Base-by-base conservation (phyloP, 2,797 vertebrate species). In the Botia almorhae region DNA sequence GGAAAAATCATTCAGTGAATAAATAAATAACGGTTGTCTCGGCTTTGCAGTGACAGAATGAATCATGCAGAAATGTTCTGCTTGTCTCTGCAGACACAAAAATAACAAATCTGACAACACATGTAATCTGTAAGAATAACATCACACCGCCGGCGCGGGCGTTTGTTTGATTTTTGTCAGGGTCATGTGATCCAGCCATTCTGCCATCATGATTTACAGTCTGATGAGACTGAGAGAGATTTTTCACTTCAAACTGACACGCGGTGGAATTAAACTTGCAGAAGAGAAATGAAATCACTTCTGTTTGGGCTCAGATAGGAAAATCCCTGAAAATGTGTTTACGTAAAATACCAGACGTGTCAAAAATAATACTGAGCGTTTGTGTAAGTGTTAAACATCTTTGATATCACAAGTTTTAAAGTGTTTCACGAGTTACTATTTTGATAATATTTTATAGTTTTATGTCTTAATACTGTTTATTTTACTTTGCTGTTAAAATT, bases 221-320 rank as follows among this genome's bases (percentile, higher is more conserved):
- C 33, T 72, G 29, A 43, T 11, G 53, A 21, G 53, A 33, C 12
- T 5, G 4, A 6, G 33, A 13, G 60, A 46, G 10, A 36, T 65
- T 29, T 65, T 65, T n/a, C 8, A n/a, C n/a, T 75, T 12, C 48
- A 75, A n/a, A 65, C 73, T 16, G 58, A 17, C 23, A 14, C 46
- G 29, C 13, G 17, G 14, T 0, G 14, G 56, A 60, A 46, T 39
- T 2, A 10, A 17, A 23, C 60, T 33, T 26, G 51, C 46, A 64
- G 46, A 74, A 0, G 21, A 29, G 10, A 23, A 8, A 11, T 23
- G 56, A 29, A 63, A 2, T 63, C 1, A 12, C 60, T 64, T 64
- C 73, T 75, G 60, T 75, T 64, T 50, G 21, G 17, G 2, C 14
- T 36, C 26, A 75, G 58, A 75, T 51, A 63, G 23, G 7, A 13